A percentile compares a stretch with the other conserved stretches of the same genome.
Conservation (phyloP, 2,113 vertebrate genomes). For the Melanerpes aurifrons region DNA sequence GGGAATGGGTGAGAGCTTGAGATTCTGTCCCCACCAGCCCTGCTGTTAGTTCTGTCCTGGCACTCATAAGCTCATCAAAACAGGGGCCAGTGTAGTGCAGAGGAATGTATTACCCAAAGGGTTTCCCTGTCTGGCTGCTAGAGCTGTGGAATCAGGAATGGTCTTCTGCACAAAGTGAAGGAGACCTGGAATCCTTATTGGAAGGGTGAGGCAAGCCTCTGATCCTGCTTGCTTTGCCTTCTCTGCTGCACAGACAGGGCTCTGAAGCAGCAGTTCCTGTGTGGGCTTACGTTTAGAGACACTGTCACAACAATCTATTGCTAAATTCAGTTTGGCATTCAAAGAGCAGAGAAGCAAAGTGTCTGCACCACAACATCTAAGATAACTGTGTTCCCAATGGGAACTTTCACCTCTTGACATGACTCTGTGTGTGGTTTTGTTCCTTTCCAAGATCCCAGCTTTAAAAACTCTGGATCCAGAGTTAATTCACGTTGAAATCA, state of each 20-base stretch:
- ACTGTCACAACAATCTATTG: not conserved
- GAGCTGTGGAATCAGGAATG: not conserved
- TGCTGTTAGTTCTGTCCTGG: not conserved
- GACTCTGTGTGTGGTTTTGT: slow-evolving; percentile 1
- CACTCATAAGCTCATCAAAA: not conserved
- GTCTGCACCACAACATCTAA: not conserved
- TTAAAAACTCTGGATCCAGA: slow-evolving; percentile 82
- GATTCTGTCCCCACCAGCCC: not conserved
- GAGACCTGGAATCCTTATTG: not conserved
- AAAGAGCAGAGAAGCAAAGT: not conserved
- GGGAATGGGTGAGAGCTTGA: not conserved
- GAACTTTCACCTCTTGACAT: not conserved
- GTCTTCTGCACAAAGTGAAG: not conserved
- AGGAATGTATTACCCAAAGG: not conserved
- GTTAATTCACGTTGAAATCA: slow-evolving; percentile 81
- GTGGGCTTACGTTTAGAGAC: not conserved
- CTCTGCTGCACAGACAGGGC: not conserved
- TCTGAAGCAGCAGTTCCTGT: not conserved
- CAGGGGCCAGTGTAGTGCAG: not conserved
- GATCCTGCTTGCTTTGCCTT: not conserved
- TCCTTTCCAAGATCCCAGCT: slow-evolving; percentile 77
- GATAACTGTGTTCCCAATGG: not conserved
- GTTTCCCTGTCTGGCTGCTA: not conserved
- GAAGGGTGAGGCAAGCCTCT: not conserved
- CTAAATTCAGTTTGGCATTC: not conserved